Conservation (phyloP, 1,140 invertebrate species). For the Hormaphis cornu region DNA sequence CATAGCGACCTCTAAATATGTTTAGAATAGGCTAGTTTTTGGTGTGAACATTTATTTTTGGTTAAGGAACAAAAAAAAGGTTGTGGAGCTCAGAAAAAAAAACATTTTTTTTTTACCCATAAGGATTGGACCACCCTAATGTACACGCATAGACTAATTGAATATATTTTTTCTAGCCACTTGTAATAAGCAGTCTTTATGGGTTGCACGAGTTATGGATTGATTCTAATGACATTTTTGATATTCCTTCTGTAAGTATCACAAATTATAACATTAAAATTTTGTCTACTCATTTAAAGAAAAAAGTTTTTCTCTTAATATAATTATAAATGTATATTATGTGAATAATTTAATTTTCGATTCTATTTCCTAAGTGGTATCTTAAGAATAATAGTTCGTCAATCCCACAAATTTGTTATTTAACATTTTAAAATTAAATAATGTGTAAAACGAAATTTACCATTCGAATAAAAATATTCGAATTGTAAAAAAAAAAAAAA, state of each 20-base stretch:
- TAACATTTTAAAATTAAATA: no score
- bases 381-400: no score
- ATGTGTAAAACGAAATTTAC: no score
- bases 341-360: no score
- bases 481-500: no score
- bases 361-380: no score
- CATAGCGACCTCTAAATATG: neutral
- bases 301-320: no score
- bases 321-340: no score
- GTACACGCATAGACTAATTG: no score
- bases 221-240: constrained; percentile 76
- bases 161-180: constrained; percentile 61
- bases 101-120: neutral
- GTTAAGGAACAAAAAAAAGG: neutral
- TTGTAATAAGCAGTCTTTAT: constrained; percentile 73
- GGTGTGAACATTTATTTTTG: neutral
- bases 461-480: no score
- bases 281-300: no score
- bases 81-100: neutral
- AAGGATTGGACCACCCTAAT: neutral
- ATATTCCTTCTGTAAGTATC: constrained; percentile 46
- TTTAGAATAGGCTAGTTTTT: neutral
- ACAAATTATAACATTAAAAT: neutral
- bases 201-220: constrained; percentile 82
- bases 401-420: no score